These are phyloP conservation scores for Tolmerus cingulatus DNA, from an alignment of 2,888 invertebrate species.

Conservation along the genomic window DNA sequence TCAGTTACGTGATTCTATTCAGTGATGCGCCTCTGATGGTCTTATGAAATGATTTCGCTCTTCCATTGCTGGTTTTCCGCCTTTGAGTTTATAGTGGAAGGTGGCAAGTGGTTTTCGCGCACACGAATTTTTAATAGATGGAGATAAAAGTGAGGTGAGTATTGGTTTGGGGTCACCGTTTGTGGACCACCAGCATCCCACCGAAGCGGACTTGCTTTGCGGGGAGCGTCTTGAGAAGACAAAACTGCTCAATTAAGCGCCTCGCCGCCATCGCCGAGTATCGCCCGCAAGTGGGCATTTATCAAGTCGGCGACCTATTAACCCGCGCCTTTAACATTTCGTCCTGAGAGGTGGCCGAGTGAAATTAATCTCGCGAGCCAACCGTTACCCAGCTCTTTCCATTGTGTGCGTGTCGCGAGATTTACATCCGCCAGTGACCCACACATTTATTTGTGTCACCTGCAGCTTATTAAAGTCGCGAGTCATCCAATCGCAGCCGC, in stretches of 20 bases:
- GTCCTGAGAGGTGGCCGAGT: neutral
- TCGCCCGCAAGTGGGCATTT: neutral
- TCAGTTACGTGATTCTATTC: neutral
- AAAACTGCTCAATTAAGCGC: neutral
- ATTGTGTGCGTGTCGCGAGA: constrained; percentile 22
- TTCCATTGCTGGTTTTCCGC: neutral
- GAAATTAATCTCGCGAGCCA: neutral
- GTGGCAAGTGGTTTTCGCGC: neutral
- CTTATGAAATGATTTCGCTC: neutral
- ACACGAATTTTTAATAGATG: neutral
- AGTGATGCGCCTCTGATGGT: neutral
- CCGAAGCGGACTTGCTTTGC: neutral
- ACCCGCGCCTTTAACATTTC: constrained; percentile 1
- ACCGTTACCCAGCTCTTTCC: constrained; percentile 17
- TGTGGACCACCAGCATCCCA: neutral
- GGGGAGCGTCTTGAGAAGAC: neutral
- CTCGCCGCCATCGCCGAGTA: neutral
- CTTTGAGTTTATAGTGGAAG: neutral
- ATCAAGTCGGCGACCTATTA: neutral
- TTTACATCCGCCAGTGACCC: constrained; percentile 35
- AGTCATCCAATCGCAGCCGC: constrained; percentile 14
- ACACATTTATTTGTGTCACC: constrained; percentile 38
- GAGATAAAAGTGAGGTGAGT: neutral
- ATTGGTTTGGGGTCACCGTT: neutral
- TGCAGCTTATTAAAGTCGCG: constrained; percentile 39